These are phyloP conservation scores for Thamnophis sirtalis DNA, from an alignment of 2,113 vertebrate genomes.

Conservation along the genomic window DNA sequence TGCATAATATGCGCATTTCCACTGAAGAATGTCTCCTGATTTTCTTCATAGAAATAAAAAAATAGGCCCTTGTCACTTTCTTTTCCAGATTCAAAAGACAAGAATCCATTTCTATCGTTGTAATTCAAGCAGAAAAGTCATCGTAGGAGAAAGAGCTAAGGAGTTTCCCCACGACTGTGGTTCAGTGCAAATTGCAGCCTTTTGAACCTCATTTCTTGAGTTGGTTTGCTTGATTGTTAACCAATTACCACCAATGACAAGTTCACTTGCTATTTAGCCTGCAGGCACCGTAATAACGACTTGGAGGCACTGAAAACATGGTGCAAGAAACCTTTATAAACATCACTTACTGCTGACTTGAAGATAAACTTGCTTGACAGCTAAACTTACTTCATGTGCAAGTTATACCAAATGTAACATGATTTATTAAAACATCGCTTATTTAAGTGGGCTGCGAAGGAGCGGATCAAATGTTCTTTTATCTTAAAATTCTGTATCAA, in stretches of 20 bases:
- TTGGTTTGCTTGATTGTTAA: not conserved
- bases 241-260: not conserved
- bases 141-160: not conserved
- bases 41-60: not conserved
- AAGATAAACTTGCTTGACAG: slow-evolving; percentile 45
- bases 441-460: slow-evolving; percentile 7
- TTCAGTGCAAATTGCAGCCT: not conserved
- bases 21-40: not conserved
- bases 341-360: not conserved
- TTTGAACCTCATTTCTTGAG: not conserved
- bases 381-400: slow-evolving; percentile 13
- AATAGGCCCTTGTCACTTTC: not conserved
- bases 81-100: not conserved
- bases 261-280: not conserved
- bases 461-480: slow-evolving; percentile 37
- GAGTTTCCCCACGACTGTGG: not conserved
- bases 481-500: slow-evolving; percentile 48
- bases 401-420: slow-evolving; percentile 20
- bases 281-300: not conserved
- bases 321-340: not conserved
- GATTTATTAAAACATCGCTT: slow-evolving; percentile 5
- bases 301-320: not conserved
- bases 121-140: not conserved
- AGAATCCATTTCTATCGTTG: not conserved
- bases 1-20: not conserved